Evolutionary conservation across 2,888 invertebrate species (phyloP).

Genomic region (Thereva unica): DNA sequence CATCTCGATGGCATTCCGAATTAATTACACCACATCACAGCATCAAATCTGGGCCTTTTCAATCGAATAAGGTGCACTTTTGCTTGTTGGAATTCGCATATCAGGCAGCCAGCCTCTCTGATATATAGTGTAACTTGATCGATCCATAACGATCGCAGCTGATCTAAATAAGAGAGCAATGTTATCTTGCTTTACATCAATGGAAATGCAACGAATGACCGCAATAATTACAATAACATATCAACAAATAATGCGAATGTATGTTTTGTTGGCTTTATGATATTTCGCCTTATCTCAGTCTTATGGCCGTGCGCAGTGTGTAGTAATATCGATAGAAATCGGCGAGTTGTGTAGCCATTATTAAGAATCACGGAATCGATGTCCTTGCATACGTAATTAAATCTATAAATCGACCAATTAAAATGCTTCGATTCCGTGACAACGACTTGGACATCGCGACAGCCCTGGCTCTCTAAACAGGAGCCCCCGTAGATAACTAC

Average conservation of each 20-base stretch:
- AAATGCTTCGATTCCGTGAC: conserved; percentile 59
- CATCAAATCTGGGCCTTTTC: conserved; percentile 15
- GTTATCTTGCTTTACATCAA: conserved; percentile 34
- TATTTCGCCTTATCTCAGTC: too few relatives aligned
- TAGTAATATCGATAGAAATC: too few relatives aligned
- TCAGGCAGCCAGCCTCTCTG: neutral
- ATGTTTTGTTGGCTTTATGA: too few relatives aligned
- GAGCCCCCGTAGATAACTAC: neutral
- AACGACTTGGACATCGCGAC: conserved; percentile 55
- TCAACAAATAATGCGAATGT: too few relatives aligned
- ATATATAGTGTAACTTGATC: conserved; percentile 14
- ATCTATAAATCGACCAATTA: conserved; percentile 60
- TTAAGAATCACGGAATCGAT: conserved; percentile 58
- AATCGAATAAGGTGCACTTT: conserved; percentile 25
- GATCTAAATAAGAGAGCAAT: conserved; percentile 33
- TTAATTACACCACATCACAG: conserved; percentile 31
- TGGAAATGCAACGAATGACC: conserved; percentile 8
- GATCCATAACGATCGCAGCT: conserved; percentile 16
- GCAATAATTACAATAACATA: too few relatives aligned
- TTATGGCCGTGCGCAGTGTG: too few relatives aligned
- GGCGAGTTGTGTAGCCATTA: conserved; percentile 9
- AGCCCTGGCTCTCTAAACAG: conserved; percentile 5
- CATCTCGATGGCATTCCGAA: conserved; percentile 20
- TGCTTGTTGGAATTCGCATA: conserved; percentile 7
- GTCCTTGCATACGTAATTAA: conserved; percentile 60